Evolutionary conservation across 2,797 vertebrate species (phyloP), one percentile per base, ranked within the genome.

Genomic region (Rhinogobio ventralis): DNA sequence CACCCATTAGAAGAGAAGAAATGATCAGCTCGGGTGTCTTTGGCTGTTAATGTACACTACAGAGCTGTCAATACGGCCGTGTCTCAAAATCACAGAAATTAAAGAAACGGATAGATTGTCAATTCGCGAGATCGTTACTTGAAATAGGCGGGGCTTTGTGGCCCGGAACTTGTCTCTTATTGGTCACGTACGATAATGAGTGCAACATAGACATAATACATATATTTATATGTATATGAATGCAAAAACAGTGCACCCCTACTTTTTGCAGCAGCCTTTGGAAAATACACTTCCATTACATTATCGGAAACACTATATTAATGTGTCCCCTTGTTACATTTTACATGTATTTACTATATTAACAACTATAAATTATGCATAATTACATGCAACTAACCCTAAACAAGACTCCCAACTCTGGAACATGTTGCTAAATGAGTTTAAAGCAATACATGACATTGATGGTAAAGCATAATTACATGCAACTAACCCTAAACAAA

Each of bases 1-100:
- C 10, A 66, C 5, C 39, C 39, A 76, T 28, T 76, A 28, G 57
- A 85, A 55, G 33, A 55, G 51, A 84, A 71, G 13, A 67, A 76
- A 68, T 68, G 11, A 13, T 46, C 83, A 8, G 82, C 30, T 39
- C 78, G 69, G 28, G 45, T 85, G 39, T n/a, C 8, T 73, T 46
- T 60, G 39, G 68, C 20, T 73, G 20, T 33, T 57, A 17, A n/a
- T 69, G 39, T 14, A 14, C 36, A 42, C 39, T 42, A 10, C 10
- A 64, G 33, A 81, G 33, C 33, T 71, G 49, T 79, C 39, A 79
- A 64, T 30, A 25, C 33, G 25, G 14, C 36, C 1, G 20, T 15
- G 55, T 36, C 62, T 66, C 49, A 15, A 67, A 67, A 23, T 28
- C 28, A 36, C 77, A 79, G 77, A 67, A 51, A 51, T 67, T 2